Evolutionary conservation across 2,888 invertebrate species (phyloP).

Genomic region (Ariolimax columbianus): DNA sequence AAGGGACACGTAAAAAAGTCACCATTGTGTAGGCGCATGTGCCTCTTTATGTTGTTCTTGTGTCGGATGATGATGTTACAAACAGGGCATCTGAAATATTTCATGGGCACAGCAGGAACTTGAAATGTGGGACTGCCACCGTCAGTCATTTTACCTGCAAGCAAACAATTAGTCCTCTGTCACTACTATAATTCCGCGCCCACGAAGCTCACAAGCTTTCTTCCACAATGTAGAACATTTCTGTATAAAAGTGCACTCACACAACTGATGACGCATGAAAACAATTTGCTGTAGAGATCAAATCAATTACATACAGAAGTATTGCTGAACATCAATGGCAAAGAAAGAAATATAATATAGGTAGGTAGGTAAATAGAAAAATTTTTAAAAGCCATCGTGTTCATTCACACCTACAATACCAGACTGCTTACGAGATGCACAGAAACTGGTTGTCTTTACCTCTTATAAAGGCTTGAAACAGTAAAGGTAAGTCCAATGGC

Average conservation of each 20-base stretch:
- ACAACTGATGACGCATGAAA: neutral
- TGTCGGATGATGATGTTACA: slow-evolving; percentile 47
- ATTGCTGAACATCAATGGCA: too few species aligned
- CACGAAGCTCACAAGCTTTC: neutral
- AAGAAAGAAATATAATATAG: too few species aligned
- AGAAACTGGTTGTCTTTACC: too few species aligned
- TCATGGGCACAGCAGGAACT: slow-evolving; percentile 41
- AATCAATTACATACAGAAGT: neutral
- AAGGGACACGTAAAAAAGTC: slow-evolving; percentile 50
- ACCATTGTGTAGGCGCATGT: slow-evolving; percentile 51
- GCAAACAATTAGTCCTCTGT: slow-evolving; percentile 38
- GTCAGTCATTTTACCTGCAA: slow-evolving; percentile 30
- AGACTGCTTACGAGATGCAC: too few species aligned
- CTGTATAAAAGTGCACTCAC: neutral
- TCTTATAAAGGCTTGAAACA: too few species aligned
- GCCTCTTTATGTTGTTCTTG: slow-evolving; percentile 51
- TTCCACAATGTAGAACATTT: neutral
- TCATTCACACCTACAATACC: too few species aligned
- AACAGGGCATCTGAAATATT: slow-evolving; percentile 49
- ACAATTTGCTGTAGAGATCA: neutral
- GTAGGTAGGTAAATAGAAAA: too few species aligned
- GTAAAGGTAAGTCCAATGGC: too few species aligned
- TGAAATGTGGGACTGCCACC: slow-evolving; percentile 34
- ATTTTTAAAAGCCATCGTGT: too few species aligned
- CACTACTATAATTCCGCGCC: slow-evolving; percentile 31